Conservation (phyloP, 2,113 vertebrate species). For the Hyperopisus bebe region DNA sequence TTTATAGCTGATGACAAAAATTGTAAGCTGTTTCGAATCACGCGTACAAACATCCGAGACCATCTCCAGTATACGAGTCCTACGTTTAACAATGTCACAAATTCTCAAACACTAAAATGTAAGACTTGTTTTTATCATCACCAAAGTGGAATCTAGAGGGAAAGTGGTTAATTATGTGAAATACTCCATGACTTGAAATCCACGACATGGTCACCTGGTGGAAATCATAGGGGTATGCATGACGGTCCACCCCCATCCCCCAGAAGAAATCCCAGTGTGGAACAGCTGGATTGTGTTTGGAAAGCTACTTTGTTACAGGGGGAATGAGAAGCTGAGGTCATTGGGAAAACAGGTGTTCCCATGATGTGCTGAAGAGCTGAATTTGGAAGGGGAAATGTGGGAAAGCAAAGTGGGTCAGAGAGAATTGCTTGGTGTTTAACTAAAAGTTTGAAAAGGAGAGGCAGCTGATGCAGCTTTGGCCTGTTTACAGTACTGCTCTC, state of each 20-base stretch:
- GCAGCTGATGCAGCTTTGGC: conserved; percentile 19
- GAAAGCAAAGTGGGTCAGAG: background rate
- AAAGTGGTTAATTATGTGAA: background rate
- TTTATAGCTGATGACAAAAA: background rate
- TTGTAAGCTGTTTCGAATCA: background rate
- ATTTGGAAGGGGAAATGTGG: conserved; percentile 12
- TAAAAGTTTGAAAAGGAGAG: conserved; percentile 44
- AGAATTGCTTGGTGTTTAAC: conserved; percentile 24
- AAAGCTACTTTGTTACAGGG: conserved; percentile 56
- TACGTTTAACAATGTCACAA: background rate
- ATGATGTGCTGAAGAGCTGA: conserved; percentile 27
- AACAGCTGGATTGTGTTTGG: conserved; percentile 65
- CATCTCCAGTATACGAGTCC: background rate
- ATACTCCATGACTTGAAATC: background rate
- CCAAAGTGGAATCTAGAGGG: no score
- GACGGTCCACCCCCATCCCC: conserved; percentile 3
- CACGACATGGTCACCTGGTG: conserved; percentile 51
- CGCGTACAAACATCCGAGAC: background rate
- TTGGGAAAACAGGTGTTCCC: conserved; percentile 64
- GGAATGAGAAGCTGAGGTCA: conserved; percentile 61
- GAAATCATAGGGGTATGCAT: conserved; percentile 46
- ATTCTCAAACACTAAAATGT: background rate
- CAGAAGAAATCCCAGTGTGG: conserved; percentile 46
- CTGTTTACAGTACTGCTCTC: conserved; percentile 28
- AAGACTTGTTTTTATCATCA: background rate